phyloP scores from a whole-genome alignment of 2,888 invertebrate genomes.

The Hyalella azteca region DNA sequence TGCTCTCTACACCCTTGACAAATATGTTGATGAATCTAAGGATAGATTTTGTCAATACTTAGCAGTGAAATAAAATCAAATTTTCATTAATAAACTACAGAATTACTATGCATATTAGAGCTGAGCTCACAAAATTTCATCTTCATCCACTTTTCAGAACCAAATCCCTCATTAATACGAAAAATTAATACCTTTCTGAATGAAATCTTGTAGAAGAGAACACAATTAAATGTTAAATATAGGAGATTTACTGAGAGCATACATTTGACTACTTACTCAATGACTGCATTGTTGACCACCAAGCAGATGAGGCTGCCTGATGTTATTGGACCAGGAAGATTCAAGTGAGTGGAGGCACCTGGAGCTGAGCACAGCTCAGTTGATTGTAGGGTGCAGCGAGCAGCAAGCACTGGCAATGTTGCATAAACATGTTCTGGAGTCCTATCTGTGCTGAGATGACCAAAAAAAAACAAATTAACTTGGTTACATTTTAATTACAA shows the following conservation, averaged over 20 bases:
- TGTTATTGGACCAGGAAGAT: not conserved
- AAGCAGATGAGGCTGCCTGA: not conserved
- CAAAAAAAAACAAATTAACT: no score
- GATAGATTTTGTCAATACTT: not conserved
- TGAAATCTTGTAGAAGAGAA: not conserved
- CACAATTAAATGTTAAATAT: not conserved
- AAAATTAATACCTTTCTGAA: not conserved
- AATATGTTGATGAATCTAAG: constrained; percentile 8
- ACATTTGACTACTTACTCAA: not conserved
- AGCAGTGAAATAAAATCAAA: not conserved
- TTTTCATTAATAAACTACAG: not conserved
- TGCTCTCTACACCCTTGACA: not conserved
- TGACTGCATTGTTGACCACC: not conserved
- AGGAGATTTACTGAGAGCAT: not conserved
- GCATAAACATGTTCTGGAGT: not conserved
- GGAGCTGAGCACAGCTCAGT: no score
- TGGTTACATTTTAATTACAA: no score
- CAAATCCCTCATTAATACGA: not conserved
- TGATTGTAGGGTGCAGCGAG: not conserved
- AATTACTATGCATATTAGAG: not conserved
- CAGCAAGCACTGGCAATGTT: not conserved
- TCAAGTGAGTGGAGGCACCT: not conserved
- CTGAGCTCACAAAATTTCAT: not conserved
- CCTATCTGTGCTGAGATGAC: no score
- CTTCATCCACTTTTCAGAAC: not conserved